Conservation (phyloP, 2,888 invertebrate genomes). For the Acrobasis consociella region DNA sequence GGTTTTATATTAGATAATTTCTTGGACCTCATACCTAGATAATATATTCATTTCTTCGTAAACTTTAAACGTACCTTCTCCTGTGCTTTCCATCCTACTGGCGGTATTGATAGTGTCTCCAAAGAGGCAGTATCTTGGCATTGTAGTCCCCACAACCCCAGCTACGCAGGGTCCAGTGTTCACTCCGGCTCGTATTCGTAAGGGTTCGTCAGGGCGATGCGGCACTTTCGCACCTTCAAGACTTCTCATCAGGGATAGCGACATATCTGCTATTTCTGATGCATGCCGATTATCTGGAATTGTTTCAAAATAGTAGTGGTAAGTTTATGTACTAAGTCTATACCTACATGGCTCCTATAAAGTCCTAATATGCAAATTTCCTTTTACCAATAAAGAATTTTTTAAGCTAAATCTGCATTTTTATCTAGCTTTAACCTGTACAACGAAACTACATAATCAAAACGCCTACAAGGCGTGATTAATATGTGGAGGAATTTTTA, state of each 20-base stretch:
- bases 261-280: conserved; percentile 84
- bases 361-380: no score
- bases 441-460: no score
- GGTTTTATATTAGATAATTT: not conserved
- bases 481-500: no score
- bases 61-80: conserved; percentile 59
- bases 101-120: conserved; percentile 86
- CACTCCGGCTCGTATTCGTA: conserved; percentile 81
- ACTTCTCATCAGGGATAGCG: conserved; percentile 78
- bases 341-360: no score
- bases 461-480: no score
- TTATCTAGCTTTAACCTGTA: no score
- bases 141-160: conserved; percentile 84
- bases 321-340: no score
- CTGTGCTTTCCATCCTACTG: conserved; percentile 85
- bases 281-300: conserved; percentile 78
- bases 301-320: not conserved
- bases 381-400: no score
- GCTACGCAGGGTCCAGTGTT: conserved; percentile 86
- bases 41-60: not conserved
- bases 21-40: not conserved
- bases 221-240: conserved; percentile 80
- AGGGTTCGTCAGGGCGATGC: conserved; percentile 72
- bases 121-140: conserved; percentile 85
- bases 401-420: no score